Conservation (phyloP, 2,888 invertebrate species). For the Geophilus truncorum region DNA sequence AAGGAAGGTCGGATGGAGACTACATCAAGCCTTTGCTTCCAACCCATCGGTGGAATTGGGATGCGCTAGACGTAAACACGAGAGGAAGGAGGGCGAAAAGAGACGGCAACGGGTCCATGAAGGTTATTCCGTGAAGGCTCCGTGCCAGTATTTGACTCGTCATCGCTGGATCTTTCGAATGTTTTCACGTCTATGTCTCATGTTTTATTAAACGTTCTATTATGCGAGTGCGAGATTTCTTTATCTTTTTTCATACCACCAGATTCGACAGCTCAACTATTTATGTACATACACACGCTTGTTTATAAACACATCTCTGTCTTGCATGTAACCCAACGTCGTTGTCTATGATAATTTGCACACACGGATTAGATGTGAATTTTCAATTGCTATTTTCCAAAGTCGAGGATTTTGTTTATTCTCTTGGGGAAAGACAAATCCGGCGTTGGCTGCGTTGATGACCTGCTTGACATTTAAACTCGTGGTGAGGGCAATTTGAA, state of each 20-base stretch:
- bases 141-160: neutral
- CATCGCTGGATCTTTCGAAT: neutral
- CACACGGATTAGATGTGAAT: neutral
- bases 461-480: neutral
- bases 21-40: neutral
- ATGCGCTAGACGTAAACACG: neutral
- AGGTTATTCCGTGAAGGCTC: neutral
- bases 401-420: neutral
- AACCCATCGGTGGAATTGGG: neutral
- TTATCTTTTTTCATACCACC: too few relatives aligned
- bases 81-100: neutral
- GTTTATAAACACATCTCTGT: too few relatives aligned
- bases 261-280: too few relatives aligned
- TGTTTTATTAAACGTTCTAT: neutral
- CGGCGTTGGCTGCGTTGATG: neutral
- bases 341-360: too few relatives aligned
- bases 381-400: neutral
- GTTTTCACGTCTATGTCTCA: neutral
- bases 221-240: neutral
- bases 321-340: too few relatives aligned
- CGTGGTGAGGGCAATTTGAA: neutral
- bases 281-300: too few relatives aligned
- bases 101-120: neutral
- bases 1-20: neutral
- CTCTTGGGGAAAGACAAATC: neutral